phyloP scores from a whole-genome alignment of 2,888 invertebrate species.

The Drosophila subsilvestris region DNA sequence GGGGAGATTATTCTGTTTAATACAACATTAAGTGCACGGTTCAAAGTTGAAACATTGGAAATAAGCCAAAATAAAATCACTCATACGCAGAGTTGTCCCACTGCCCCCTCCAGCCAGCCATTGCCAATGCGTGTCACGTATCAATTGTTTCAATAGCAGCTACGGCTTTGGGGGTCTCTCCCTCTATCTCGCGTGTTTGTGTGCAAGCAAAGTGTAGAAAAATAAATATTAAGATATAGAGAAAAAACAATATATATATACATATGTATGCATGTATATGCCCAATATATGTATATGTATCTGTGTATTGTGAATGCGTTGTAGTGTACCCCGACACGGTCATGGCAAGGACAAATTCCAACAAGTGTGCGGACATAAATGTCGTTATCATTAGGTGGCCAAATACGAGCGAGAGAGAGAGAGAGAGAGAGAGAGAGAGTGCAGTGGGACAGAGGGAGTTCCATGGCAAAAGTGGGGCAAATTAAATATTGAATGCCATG shows the following conservation, averaged over 20 bases:
- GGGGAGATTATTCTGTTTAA: slow-evolving; percentile 68
- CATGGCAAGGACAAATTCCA: slow-evolving; percentile 70
- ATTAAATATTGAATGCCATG: slow-evolving; percentile 28
- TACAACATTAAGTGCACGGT: slow-evolving; percentile 69
- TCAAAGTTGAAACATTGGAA: slow-evolving; percentile 69
- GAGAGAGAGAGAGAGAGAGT: background rate
- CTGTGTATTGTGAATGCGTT: slow-evolving; percentile 27
- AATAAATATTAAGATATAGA: slow-evolving; percentile 61
- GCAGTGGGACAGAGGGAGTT: background rate
- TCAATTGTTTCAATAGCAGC: slow-evolving; percentile 69
- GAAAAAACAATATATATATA: slow-evolving; percentile 34
- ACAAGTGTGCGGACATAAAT: slow-evolving; percentile 63
- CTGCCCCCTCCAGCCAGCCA: background rate
- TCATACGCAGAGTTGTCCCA: slow-evolving; percentile 57
- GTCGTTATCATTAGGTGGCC: slow-evolving; percentile 51
- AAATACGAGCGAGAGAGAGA: slow-evolving; percentile 23
- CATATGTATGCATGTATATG: slow-evolving; percentile 3
- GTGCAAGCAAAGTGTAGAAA: slow-evolving; percentile 60
- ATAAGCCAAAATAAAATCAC: slow-evolving; percentile 51
- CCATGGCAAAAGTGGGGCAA: background rate
- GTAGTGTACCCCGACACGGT: slow-evolving; percentile 46
- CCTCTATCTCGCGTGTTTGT: slow-evolving; percentile 27
- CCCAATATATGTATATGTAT: slow-evolving; percentile 24
- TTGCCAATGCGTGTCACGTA: slow-evolving; percentile 65
- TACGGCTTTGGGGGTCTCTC: background rate